phyloP scores from a whole-genome alignment of 2,888 invertebrate species.

The Cataglyphis cursor region DNA sequence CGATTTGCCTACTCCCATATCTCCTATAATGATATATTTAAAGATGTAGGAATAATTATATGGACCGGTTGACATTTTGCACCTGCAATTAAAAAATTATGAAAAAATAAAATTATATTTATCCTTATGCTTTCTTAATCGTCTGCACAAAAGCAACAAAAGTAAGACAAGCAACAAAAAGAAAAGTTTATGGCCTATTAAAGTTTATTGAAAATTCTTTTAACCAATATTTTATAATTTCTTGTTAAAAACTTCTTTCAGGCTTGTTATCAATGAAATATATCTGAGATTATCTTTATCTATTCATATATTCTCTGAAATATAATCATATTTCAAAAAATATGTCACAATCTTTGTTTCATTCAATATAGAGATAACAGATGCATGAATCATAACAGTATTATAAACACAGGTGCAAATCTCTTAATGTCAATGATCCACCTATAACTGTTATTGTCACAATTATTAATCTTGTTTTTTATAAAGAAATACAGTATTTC shows the following conservation, averaged over 20 bases:
- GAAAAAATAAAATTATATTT: not conserved
- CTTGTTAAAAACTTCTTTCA: not conserved
- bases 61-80: slow-evolving; percentile 96
- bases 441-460: not conserved
- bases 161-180: not conserved
- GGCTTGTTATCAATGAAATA: not conserved
- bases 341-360: not conserved
- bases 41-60: slow-evolving; percentile 99
- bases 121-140: not conserved
- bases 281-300: slow-evolving; percentile 6
- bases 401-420: slow-evolving; percentile 12
- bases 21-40: slow-evolving; percentile 99
- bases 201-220: not conserved
- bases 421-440: slow-evolving; percentile 38
- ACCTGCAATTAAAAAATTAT: slow-evolving; percentile 72
- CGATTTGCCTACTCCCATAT: slow-evolving; percentile 99
- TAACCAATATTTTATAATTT: not conserved
- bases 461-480: not conserved
- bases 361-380: slow-evolving; percentile 21
- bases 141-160: no score
- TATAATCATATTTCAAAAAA: not conserved
- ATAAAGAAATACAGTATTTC: not conserved
- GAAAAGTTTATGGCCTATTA: not conserved
- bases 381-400: slow-evolving; percentile 14
- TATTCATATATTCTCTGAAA: not conserved